Evolutionary conservation across 2,113 vertebrate species (phyloP).

Genomic region (Clarias gariepinus): DNA sequence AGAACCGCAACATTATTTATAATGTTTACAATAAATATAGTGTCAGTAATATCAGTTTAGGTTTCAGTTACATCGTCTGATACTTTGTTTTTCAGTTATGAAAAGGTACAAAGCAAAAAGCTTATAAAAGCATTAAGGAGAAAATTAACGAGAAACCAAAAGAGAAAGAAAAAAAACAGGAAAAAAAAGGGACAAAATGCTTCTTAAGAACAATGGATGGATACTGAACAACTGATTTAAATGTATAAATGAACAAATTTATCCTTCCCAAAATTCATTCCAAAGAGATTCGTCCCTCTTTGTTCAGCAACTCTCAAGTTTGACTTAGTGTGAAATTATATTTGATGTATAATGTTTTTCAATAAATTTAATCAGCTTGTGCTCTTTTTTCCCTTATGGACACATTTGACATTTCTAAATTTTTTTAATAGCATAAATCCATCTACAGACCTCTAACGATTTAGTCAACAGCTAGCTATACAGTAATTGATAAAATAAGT

Average conservation of each 20-base stretch:
- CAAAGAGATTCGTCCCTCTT: neutral
- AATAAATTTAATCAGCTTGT: neutral
- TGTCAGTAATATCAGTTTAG: neutral
- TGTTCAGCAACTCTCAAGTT: neutral
- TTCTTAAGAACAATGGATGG: neutral
- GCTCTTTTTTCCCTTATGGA: neutral
- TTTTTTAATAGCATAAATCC: neutral
- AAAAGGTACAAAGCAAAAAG: neutral
- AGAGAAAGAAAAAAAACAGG: neutral
- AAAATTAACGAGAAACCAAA: neutral
- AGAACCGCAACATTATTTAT: neutral
- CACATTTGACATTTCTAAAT: neutral
- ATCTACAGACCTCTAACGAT: neutral
- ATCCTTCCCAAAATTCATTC: no score
- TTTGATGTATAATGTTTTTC: neutral
- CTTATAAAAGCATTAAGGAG: neutral
- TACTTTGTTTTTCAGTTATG: neutral
- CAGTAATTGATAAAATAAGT: neutral
- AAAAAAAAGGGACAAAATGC: neutral
- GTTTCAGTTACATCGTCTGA: neutral
- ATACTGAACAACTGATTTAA: neutral
- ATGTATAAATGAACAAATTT: neutral
- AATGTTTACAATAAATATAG: neutral
- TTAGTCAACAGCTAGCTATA: neutral
- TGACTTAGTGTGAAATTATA: neutral